These are phyloP conservation scores for Darevskia mixta DNA, from an alignment of 2,797 vertebrate genomes.

Conservation along the genomic window DNA sequence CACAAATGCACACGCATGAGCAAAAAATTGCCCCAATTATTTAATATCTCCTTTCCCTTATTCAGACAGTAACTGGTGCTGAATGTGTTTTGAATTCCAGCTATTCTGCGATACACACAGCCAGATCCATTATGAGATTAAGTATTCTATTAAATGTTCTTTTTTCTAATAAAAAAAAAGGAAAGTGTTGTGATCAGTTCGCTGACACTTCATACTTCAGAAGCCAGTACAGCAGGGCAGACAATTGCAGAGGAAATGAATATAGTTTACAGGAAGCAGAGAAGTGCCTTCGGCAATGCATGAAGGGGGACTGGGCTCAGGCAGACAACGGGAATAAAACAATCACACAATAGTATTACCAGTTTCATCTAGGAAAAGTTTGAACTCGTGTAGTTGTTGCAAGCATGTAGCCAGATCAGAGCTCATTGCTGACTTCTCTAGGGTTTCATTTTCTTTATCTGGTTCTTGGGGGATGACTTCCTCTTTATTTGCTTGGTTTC, in stretches of 20 bases:
- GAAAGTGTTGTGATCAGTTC: background rate
- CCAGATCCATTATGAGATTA: background rate
- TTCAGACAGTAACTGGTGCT: background rate
- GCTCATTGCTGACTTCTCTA: background rate
- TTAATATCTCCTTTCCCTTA: too few species aligned
- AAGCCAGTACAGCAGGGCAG: background rate
- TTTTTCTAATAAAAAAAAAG: too few species aligned
- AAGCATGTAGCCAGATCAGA: background rate
- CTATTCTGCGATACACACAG: background rate
- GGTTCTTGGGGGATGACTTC: background rate
- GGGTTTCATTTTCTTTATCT: background rate
- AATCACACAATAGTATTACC: background rate
- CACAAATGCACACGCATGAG: background rate
- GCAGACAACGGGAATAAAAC: background rate
- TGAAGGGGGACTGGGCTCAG: background rate
- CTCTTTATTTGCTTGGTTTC: background rate
- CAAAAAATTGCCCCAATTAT: too few species aligned
- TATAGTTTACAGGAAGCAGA: background rate
- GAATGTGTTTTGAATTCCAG: background rate
- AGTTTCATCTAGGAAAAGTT: background rate
- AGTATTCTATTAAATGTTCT: background rate
- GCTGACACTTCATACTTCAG: background rate
- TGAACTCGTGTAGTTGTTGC: background rate
- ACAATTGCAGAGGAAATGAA: background rate
- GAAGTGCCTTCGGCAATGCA: background rate